phyloP scores from a whole-genome alignment of 2,888 invertebrate species.

The Synergus umbraculus region DNA sequence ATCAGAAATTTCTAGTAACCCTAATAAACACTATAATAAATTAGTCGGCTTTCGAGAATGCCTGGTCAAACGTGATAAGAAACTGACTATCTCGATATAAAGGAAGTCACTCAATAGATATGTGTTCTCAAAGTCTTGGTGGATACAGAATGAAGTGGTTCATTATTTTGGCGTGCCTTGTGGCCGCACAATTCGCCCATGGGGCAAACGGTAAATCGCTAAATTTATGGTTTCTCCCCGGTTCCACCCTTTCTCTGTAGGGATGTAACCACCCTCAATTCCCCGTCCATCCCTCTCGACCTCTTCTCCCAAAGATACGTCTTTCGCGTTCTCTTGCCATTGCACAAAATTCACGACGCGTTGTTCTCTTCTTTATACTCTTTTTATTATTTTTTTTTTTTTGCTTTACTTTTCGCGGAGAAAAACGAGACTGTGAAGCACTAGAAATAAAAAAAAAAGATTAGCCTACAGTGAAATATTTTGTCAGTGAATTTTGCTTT shows the following conservation, averaged over 20 bases:
- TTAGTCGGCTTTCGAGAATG: neutral
- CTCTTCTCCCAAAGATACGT: slow-evolving; percentile 23
- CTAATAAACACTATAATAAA: neutral
- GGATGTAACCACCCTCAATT: slow-evolving; percentile 41
- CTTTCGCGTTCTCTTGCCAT: slow-evolving; percentile 26
- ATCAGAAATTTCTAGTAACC: neutral
- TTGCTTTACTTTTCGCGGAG: neutral
- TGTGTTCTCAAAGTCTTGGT: slow-evolving; percentile 54
- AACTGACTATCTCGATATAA: slow-evolving; percentile 52
- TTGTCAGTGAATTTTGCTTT: neutral
- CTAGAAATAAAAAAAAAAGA: neutral
- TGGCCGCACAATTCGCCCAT: slow-evolving; percentile 55
- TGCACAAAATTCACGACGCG: slow-evolving; percentile 19
- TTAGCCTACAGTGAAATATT: neutral
- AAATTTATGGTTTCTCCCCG: slow-evolving; percentile 63
- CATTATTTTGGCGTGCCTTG: slow-evolving; percentile 61
- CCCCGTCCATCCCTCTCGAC: slow-evolving; percentile 34
- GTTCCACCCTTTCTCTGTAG: slow-evolving; percentile 67
- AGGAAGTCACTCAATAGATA: slow-evolving; percentile 49
- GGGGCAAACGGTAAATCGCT: slow-evolving; percentile 64
- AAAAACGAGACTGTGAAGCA: neutral
- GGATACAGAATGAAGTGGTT: slow-evolving; percentile 60
- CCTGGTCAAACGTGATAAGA: neutral
- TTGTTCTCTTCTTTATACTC: neutral
- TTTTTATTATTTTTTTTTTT: slow-evolving; percentile 10